A percentile compares a stretch with the other conserved stretches of the same genome.
phyloP scores from a whole-genome alignment of 1,140 invertebrate genomes.

The Lithobius niger region DNA sequence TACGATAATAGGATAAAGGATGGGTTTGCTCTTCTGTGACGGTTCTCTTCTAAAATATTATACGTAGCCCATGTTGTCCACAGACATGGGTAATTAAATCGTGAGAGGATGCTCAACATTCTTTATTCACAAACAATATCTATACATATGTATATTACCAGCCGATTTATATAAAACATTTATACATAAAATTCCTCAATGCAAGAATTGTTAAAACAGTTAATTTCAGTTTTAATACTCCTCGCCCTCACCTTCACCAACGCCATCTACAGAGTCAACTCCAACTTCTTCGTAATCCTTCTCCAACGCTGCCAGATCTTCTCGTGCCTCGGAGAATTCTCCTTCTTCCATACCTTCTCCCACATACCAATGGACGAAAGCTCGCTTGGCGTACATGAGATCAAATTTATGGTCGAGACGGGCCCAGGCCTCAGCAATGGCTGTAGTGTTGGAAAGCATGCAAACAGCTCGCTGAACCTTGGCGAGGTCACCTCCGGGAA shows the following conservation, averaged over 20 bases:
- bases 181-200: too few species aligned
- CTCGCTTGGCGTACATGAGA: slow-evolving; percentile 48
- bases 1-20: too few species aligned
- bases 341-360: slow-evolving; percentile 47
- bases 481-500: slow-evolving; percentile 53
- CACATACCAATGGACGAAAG: slow-evolving; percentile 61
- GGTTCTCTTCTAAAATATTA: too few species aligned
- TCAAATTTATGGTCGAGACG: slow-evolving; percentile 44
- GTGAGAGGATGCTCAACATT: too few species aligned
- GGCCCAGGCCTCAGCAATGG: slow-evolving; percentile 49
- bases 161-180: too few species aligned
- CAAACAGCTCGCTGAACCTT: slow-evolving; percentile 62
- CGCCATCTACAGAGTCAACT: slow-evolving; percentile 47
- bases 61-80: too few species aligned
- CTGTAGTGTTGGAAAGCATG: slow-evolving; percentile 64
- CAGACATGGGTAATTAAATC: too few species aligned
- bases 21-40: too few species aligned
- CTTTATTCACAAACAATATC: too few species aligned
- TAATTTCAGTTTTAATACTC: slow-evolving; percentile 38
- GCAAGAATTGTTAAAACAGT: too few species aligned
- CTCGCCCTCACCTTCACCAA: slow-evolving; percentile 50
- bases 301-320: slow-evolving; percentile 50
- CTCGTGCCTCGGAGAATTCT: slow-evolving; percentile 38
- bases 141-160: too few species aligned
- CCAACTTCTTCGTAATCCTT: slow-evolving; percentile 51